Evolutionary conservation across 2,797 vertebrate genomes (phyloP).

Genomic region (Poecilia gillii): DNA sequence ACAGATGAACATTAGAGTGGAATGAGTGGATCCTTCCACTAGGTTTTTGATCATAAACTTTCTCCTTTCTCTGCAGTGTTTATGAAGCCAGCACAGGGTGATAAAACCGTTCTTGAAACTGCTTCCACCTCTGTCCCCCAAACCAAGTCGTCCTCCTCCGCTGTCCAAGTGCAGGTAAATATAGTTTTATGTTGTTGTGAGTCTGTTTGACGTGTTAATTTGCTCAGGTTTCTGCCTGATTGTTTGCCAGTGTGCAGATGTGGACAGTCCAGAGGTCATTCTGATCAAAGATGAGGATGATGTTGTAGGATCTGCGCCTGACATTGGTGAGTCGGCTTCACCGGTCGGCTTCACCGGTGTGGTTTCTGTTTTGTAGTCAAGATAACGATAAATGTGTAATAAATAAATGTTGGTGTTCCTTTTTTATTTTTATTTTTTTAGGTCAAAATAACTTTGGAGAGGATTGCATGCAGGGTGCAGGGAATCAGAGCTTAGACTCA

Average conservation of each 20-base stretch:
- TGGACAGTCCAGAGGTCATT: slow-evolving; percentile 72
- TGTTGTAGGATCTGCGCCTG: slow-evolving; percentile 47
- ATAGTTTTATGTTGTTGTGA: neutral
- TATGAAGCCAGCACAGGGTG: slow-evolving; percentile 35
- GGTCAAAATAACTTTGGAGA: slow-evolving; percentile 46
- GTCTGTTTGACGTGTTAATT: neutral
- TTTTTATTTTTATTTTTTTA: slow-evolving; percentile 30
- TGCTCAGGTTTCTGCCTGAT: neutral
- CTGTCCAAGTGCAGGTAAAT: slow-evolving; percentile 44
- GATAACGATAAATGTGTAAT: neutral
- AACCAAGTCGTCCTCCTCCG: slow-evolving; percentile 22
- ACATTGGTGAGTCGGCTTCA: slow-evolving; percentile 43
- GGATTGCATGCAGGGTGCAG: slow-evolving; percentile 16
- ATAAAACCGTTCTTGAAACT: slow-evolving; percentile 24
- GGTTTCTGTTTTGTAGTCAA: neutral
- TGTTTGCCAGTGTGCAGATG: slow-evolving; percentile 52
- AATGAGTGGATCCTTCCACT: no score
- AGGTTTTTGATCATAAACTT: slow-evolving; percentile 7
- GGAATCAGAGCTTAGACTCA: slow-evolving; percentile 30
- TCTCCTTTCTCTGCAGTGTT: slow-evolving; percentile 41
- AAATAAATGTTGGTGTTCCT: neutral
- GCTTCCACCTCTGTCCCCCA: slow-evolving; percentile 37
- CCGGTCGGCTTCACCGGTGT: neutral
- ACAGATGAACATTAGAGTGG: no score
- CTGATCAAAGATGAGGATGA: slow-evolving; percentile 80